Conservation (phyloP, 2,888 invertebrate genomes). For the Elysia crispata region DNA sequence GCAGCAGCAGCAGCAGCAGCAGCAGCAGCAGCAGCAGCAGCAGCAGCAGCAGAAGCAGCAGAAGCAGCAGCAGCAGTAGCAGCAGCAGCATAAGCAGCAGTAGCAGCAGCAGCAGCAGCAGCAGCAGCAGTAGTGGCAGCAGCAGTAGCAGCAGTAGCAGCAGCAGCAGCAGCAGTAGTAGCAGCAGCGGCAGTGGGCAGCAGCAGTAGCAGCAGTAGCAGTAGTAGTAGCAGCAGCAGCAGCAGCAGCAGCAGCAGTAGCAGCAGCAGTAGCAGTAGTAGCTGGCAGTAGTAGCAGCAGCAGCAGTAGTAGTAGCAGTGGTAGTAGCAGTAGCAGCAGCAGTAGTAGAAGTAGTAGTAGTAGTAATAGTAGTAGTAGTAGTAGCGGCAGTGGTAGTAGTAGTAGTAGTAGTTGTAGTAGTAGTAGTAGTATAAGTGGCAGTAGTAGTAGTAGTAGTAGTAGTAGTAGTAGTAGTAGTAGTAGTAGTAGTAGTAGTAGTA, state of each 20-base stretch:
- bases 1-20: too few relatives aligned
- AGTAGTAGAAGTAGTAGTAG: slow-evolving; percentile 12
- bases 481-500: slow-evolving; percentile 29
- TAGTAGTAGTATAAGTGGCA: too few relatives aligned
- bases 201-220: background rate
- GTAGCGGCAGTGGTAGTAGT: background rate
- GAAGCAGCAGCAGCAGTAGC: background rate
- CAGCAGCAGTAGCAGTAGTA: slow-evolving; percentile 17
- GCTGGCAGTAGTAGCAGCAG: background rate
- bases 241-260: background rate
- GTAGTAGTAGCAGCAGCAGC: background rate
- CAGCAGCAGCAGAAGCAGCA: background rate
- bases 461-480: slow-evolving; percentile 20
- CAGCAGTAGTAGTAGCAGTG: background rate
- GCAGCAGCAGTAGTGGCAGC: background rate
- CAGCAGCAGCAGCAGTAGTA: background rate
- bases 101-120: background rate
- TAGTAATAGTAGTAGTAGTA: slow-evolving; percentile 17
- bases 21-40: too few relatives aligned
- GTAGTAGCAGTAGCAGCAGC: slow-evolving; percentile 3
- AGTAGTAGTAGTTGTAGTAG: too few relatives aligned
- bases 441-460: slow-evolving; percentile 20
- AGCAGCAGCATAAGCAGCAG: background rate
- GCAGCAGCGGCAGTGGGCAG: background rate
- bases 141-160: background rate